phyloP scores from a whole-genome alignment of 1,140 invertebrate genomes.

The Conus betulinus region DNA sequence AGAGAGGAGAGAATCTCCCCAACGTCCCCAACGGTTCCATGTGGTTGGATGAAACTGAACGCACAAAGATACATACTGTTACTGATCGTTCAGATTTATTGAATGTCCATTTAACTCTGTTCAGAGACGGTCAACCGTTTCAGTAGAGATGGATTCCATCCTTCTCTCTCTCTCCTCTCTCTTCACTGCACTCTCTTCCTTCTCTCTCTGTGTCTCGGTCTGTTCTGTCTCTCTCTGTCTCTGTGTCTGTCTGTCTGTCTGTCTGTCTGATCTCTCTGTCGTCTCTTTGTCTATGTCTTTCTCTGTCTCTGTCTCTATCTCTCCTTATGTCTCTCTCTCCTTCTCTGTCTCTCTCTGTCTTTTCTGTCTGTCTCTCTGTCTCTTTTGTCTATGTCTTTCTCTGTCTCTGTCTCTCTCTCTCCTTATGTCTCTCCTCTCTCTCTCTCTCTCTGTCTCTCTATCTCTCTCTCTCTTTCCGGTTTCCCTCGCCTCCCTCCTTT shows the following conservation, averaged over 20 bases:
- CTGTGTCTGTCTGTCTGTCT: not conserved
- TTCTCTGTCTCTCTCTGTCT: not conserved
- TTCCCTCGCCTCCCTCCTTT: not conserved
- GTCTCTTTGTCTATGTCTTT: not conserved
- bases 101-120: no score
- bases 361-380: not conserved
- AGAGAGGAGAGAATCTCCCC: no score
- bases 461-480: not conserved
- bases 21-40: no score
- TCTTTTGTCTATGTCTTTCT: no score
- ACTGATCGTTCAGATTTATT: no score
- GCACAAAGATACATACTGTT: no score
- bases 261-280: not conserved
- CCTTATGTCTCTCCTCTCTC: no score
- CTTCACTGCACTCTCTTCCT: not conserved
- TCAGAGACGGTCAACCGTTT: no score
- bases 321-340: not conserved
- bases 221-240: not conserved
- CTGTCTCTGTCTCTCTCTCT: no score
- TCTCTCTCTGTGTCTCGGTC: not conserved
- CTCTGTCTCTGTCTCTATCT: no score
- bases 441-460: not conserved
- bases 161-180: not conserved
- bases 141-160: no score
- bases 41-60: no score